Percentiles rank a stretch among this genome's conserved stretches.
These are phyloP conservation scores for Megathymus violae DNA, from an alignment of 1,140 invertebrate species.

Conservation along the genomic window DNA sequence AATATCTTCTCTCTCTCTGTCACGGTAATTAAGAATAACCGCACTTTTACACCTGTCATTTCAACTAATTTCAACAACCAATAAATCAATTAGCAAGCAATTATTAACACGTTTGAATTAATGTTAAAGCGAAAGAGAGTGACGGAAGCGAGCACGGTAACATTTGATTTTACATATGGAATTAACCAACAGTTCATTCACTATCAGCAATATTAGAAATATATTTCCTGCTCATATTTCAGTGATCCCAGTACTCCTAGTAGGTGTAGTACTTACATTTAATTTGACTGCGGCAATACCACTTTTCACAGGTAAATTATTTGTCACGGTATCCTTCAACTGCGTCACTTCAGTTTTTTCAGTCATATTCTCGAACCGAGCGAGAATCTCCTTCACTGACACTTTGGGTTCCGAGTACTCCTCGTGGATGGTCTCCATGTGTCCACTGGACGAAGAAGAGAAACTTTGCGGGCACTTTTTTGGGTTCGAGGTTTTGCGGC, in stretches of 20 bases:
- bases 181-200: conserved; percentile 3
- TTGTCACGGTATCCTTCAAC: conserved; percentile 48
- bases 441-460: conserved; percentile 85
- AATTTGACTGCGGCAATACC: conserved; percentile 14
- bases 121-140: conserved; percentile 17
- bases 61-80: too few relatives aligned
- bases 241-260: too few relatives aligned
- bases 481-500: conserved; percentile 41
- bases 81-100: conserved; percentile 13
- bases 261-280: conserved; percentile 19
- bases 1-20: too few relatives aligned
- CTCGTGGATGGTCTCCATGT: conserved; percentile 92
- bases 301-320: conserved; percentile 20
- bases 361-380: conserved; percentile 90
- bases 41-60: too few relatives aligned
- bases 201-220: conserved; percentile 1
- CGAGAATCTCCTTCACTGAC: conserved; percentile 91
- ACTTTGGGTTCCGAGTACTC: conserved; percentile 90
- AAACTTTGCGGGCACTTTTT: conserved; percentile 81
- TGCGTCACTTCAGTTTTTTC: conserved; percentile 69
- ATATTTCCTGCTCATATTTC: neutral
- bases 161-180: neutral
- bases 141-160: conserved; percentile 1
- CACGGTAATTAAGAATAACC: too few relatives aligned
- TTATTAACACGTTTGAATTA: conserved; percentile 15